Percentiles rank a stretch among this genome's conserved stretches.
Evolutionary conservation across 2,888 invertebrate species (phyloP).

Genomic region (Epistrophe grossulariae): DNA sequence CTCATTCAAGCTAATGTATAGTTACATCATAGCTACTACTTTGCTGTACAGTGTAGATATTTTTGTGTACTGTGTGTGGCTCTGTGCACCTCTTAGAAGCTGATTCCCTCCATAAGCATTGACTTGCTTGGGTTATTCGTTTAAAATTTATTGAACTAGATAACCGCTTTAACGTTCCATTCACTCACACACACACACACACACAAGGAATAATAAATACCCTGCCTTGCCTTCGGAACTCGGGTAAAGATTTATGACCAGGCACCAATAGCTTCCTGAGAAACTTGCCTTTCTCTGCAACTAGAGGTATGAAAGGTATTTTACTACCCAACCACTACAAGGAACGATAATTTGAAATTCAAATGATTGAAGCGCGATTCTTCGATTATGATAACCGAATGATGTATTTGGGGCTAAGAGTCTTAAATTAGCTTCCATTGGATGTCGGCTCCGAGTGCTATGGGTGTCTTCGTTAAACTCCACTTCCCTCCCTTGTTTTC

Average conservation of each 20-base stretch:
- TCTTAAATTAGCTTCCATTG: conserved; percentile 74
- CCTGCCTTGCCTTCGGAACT: conserved; percentile 48
- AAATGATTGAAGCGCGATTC: conserved; percentile 77
- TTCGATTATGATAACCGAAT: conserved; percentile 76
- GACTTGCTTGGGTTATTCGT: conserved; percentile 60
- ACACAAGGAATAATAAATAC: conserved; percentile 60
- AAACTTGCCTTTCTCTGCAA: conserved; percentile 50
- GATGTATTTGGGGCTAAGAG: conserved; percentile 68
- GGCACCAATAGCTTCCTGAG: conserved; percentile 69
- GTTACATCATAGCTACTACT: background rate
- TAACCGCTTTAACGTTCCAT: conserved; percentile 62
- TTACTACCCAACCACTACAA: background rate
- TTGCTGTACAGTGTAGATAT: conserved; percentile 50
- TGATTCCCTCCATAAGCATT: conserved; percentile 54
- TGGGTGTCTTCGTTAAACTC: background rate
- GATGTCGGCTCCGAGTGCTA: conserved; percentile 24
- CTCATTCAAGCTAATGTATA: conserved; percentile 5
- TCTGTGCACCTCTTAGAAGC: conserved; percentile 56
- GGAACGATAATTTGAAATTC: conserved; percentile 76
- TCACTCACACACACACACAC: conserved; percentile 45
- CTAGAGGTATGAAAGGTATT: conserved; percentile 14
- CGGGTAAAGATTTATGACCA: conserved; percentile 65
- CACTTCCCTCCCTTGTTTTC: too few relatives aligned
- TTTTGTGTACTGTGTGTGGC: conserved; percentile 37
- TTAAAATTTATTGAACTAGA: conserved; percentile 74